phyloP scores from a whole-genome alignment of 2,888 invertebrate genomes.

The Heliothis peltigera region DNA sequence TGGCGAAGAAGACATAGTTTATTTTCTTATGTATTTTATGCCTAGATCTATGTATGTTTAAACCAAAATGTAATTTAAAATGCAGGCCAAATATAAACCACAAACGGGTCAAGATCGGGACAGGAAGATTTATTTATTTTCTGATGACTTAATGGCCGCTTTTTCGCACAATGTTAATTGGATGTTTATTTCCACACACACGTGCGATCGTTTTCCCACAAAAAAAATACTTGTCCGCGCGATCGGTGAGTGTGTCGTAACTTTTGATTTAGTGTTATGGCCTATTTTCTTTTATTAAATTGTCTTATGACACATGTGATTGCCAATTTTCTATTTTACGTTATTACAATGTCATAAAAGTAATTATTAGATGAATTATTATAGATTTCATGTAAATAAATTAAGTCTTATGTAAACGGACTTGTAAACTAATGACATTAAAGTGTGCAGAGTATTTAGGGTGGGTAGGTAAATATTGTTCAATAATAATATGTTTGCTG shows the following conservation, averaged over 20 bases:
- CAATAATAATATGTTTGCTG: slow-evolving; percentile 9
- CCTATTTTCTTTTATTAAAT: slow-evolving; percentile 61
- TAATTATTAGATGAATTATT: slow-evolving; percentile 33
- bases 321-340: slow-evolving; percentile 45
- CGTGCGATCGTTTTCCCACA: slow-evolving; percentile 40
- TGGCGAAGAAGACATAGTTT: background rate
- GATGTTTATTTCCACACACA: slow-evolving; percentile 51
- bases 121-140: slow-evolving; percentile 49
- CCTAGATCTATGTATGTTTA: background rate
- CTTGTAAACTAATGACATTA: slow-evolving; percentile 6
- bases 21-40: too few relatives aligned
- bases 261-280: slow-evolving; percentile 58
- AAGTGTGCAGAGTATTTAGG: background rate
- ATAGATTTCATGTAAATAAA: slow-evolving; percentile 1
- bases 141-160: slow-evolving; percentile 46
- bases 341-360: slow-evolving; percentile 62
- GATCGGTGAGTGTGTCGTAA: slow-evolving; percentile 42
- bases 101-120: slow-evolving; percentile 53
- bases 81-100: slow-evolving; percentile 37
- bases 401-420: too few relatives aligned
- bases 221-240: slow-evolving; percentile 38
- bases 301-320: slow-evolving; percentile 55
- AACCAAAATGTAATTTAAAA: slow-evolving; percentile 13
- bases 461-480: background rate
- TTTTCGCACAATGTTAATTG: slow-evolving; percentile 56